These are phyloP conservation scores for Sinohyriopsis cumingii DNA, from an alignment of 2,888 invertebrate genomes.

Conservation along the genomic window DNA sequence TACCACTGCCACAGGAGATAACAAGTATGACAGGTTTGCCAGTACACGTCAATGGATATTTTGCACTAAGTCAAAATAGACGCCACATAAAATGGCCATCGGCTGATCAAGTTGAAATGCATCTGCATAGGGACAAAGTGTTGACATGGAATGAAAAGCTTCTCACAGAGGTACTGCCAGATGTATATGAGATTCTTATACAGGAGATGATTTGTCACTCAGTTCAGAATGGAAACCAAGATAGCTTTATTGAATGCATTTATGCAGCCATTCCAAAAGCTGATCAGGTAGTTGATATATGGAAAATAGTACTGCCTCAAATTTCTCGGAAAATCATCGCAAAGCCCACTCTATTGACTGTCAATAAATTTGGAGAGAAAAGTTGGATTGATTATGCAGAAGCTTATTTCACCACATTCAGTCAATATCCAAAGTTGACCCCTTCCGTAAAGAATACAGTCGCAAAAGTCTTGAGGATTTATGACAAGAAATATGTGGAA, in stretches of 20 bases:
- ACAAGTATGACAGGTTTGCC: conserved; percentile 63
- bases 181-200: conserved; percentile 43
- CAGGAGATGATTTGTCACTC: conserved; percentile 22
- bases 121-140: conserved; percentile 44
- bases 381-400: conserved; percentile 9
- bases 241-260: conserved; percentile 10
- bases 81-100: conserved; percentile 66
- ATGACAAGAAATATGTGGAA: conserved; percentile 6
- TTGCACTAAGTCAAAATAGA: conserved; percentile 64
- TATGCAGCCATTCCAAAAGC: conserved; percentile 26
- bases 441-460: conserved; percentile 2
- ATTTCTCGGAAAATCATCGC: conserved; percentile 6
- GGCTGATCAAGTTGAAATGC: conserved; percentile 32
- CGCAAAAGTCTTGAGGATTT: neutral
- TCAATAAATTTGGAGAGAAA: conserved; percentile 3
- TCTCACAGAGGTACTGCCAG: conserved; percentile 56
- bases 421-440: neutral
- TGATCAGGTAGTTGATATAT: conserved; percentile 18
- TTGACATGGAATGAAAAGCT: conserved; percentile 64
- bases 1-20: conserved; percentile 63
- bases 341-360: conserved; percentile 11
- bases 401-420: conserved; percentile 12
- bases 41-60: conserved; percentile 66
- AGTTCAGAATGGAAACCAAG: conserved; percentile 6
- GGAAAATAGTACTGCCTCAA: conserved; percentile 41